These are phyloP conservation scores for Hemicentrotus pulcherrimus DNA, from an alignment of 35 echinoderm and acorn worm genomes.

Conservation along the genomic window DNA sequence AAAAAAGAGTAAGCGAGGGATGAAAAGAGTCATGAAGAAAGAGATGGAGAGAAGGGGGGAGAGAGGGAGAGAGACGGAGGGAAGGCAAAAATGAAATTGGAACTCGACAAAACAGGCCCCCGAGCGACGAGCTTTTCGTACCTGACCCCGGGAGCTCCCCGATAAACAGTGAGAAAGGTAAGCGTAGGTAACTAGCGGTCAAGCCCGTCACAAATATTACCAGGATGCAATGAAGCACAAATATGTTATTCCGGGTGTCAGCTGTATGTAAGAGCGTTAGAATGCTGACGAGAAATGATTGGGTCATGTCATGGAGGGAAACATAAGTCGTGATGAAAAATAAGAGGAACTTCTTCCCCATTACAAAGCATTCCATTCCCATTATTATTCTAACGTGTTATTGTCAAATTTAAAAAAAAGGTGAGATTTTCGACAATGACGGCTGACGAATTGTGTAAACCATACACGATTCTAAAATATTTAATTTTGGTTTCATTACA, in stretches of 20 bases:
- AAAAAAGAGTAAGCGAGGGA: slow-evolving; percentile 29
- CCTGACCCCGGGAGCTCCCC: slow-evolving; percentile 32
- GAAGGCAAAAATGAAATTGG: slow-evolving; percentile 53
- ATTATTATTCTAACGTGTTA: too few species aligned
- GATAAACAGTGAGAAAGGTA: slow-evolving; percentile 36
- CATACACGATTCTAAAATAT: too few species aligned
- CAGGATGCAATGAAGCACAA: slow-evolving; percentile 16
- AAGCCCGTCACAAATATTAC: slow-evolving; percentile 8
- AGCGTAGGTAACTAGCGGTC: slow-evolving; percentile 50
- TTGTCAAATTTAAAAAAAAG: too few species aligned
- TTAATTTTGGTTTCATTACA: too few species aligned
- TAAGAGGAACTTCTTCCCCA: too few species aligned
- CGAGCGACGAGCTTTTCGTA: slow-evolving; percentile 36
- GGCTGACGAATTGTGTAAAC: too few species aligned
- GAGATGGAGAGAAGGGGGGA: not conserved
- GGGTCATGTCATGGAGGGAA: not conserved
- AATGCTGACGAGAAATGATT: not conserved
- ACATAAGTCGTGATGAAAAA: too few species aligned
- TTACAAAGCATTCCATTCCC: too few species aligned
- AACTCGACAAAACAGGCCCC: slow-evolving; percentile 62
- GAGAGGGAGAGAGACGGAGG: not conserved
- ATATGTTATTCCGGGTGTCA: slow-evolving; percentile 38
- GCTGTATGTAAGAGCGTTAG: not conserved
- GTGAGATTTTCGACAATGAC: too few species aligned
- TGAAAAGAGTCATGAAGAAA: slow-evolving; percentile 28